Percentiles rank a stretch among this genome's conserved stretches.
phyloP scores from a whole-genome alignment of 2,797 vertebrate species.

The Acanthiza pusilla region DNA sequence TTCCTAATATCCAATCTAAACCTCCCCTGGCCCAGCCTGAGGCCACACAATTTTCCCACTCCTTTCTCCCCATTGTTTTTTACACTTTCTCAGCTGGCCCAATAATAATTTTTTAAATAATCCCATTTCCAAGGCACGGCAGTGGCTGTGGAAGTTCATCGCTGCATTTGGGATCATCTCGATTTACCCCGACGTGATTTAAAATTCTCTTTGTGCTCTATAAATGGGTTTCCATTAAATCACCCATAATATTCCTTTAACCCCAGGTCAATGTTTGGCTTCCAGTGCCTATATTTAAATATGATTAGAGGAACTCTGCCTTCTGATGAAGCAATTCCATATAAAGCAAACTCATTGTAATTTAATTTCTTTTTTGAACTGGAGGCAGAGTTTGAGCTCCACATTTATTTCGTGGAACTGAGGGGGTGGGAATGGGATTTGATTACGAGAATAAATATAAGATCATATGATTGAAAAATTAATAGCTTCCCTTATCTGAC shows the following conservation, averaged over 20 bases:
- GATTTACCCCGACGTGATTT: slow-evolving; percentile 16
- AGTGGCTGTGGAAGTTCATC: neutral
- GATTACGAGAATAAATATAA: slow-evolving; percentile 28
- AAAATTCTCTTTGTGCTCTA: slow-evolving; percentile 12
- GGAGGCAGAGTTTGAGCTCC: neutral
- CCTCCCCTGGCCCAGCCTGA: neutral
- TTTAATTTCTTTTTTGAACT: slow-evolving; percentile 26
- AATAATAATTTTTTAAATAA: neutral
- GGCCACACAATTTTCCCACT: neutral
- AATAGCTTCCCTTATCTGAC: slow-evolving; percentile 5
- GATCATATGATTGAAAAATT: slow-evolving; percentile 23
- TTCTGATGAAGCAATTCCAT: slow-evolving; percentile 26
- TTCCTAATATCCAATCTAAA: neutral
- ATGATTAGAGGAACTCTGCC: slow-evolving; percentile 11
- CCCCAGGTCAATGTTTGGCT: slow-evolving; percentile 35
- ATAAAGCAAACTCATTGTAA: slow-evolving; percentile 6
- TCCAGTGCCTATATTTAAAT: slow-evolving; percentile 32
- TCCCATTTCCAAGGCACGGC: neutral
- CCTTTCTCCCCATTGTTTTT: neutral
- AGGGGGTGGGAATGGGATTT: neutral
- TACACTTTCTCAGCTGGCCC: neutral
- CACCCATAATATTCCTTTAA: slow-evolving; percentile 41
- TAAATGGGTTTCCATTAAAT: neutral
- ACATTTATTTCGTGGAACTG: neutral
- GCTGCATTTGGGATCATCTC: slow-evolving; percentile 38